These are phyloP conservation scores for Dryas iulia DNA, from an alignment of 1,140 invertebrate genomes.

Conservation along the genomic window DNA sequence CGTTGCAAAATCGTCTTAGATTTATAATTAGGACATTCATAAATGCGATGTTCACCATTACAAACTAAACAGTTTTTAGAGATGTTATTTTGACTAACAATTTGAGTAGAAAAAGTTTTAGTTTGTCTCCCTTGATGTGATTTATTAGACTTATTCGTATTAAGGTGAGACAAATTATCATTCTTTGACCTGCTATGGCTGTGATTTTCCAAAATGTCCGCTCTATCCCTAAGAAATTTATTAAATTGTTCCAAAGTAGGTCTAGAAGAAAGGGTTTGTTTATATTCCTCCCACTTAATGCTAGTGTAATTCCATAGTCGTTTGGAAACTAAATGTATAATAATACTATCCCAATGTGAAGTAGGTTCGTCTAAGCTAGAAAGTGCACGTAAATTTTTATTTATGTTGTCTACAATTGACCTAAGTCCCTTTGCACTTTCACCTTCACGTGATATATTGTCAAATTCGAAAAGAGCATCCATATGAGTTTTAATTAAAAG, in stretches of 20 bases:
- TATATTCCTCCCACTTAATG: conserved; percentile 19
- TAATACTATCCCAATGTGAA: conserved; percentile 19
- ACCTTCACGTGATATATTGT: neutral
- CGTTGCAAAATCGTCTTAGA: too few species aligned
- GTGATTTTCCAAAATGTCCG: too few species aligned
- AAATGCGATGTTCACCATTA: too few species aligned
- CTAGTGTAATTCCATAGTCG: conserved; percentile 5
- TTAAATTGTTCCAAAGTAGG: too few species aligned
- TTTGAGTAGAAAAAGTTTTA: too few species aligned
- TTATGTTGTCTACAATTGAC: conserved; percentile 26
- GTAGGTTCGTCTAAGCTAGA: conserved; percentile 22
- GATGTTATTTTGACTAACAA: neutral
- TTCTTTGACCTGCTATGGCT: too few species aligned
- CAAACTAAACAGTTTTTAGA: conserved; percentile 8
- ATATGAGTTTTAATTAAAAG: conserved; percentile 21
- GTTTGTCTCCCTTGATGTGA: too few species aligned
- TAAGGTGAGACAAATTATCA: too few species aligned
- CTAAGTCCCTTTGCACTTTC: conserved; percentile 3
- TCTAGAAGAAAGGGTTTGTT: too few species aligned
- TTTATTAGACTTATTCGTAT: too few species aligned
- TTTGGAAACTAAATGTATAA: too few species aligned
- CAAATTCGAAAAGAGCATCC: conserved; percentile 16
- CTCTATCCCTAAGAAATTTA: neutral
- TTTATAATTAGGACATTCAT: too few species aligned
- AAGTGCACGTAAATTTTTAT: conserved; percentile 26